phyloP scores from a whole-genome alignment of 92 coral and sea anemone species.

The Porites cylindrica region DNA sequence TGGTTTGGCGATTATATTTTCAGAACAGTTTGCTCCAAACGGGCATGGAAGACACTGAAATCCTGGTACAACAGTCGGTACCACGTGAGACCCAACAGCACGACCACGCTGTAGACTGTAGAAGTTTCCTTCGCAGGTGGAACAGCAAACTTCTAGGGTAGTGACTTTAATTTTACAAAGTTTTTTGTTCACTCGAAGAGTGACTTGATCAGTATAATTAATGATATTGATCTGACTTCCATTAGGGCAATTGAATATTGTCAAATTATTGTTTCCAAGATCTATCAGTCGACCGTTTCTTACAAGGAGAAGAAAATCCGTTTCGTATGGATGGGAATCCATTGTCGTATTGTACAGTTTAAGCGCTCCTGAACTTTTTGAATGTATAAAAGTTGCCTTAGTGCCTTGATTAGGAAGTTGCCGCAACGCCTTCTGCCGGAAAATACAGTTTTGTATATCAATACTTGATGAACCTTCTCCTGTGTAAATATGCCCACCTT shows the following conservation, averaged over 20 bases:
- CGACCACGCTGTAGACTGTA: not conserved
- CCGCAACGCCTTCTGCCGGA: not conserved
- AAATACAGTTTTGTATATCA: not conserved
- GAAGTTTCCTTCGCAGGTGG: conserved; percentile 28
- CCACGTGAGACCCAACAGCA: too few relatives aligned
- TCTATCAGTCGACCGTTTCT: conserved; percentile 36
- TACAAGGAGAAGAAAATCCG: conserved; percentile 37
- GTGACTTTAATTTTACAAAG: conserved; percentile 3
- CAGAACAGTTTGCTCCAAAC: too few relatives aligned
- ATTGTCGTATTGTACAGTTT: conserved; percentile 29
- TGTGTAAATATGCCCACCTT: conserved; percentile 47
- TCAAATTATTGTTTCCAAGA: conserved; percentile 18
- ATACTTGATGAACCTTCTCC: conserved; percentile 25
- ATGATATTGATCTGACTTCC: conserved; percentile 36
- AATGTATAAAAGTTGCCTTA: conserved; percentile 35
- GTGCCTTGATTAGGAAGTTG: not conserved
- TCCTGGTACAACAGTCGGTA: too few relatives aligned
- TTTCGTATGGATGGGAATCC: not conserved
- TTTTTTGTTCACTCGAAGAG: not conserved
- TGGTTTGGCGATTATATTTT: too few relatives aligned
- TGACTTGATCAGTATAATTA: conserved; percentile 6
- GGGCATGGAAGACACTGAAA: too few relatives aligned
- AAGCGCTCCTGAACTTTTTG: conserved; percentile 65
- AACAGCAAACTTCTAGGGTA: not conserved
- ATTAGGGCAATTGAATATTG: conserved; percentile 49